Conservation (phyloP, 2,113 vertebrate species). For the Seriola aureovittata region DNA sequence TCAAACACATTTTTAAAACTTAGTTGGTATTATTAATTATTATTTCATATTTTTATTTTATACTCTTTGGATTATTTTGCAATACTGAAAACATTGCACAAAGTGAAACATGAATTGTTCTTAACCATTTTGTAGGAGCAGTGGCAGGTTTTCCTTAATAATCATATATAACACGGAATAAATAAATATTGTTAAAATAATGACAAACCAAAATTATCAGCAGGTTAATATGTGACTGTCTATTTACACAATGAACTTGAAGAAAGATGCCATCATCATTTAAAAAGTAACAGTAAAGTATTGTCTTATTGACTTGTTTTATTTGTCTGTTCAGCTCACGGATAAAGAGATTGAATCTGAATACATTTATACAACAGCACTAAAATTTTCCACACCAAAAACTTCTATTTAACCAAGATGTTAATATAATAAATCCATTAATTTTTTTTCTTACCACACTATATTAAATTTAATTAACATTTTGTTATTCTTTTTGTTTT, state of each 20-base stretch:
- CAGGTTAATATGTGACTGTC: neutral
- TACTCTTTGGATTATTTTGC: neutral
- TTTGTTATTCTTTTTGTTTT: neutral
- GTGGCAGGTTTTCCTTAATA: neutral
- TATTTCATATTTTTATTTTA: neutral
- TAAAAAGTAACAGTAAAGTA: neutral
- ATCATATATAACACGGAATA: neutral
- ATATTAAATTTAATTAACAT: neutral
- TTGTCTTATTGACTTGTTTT: neutral
- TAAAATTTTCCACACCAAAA: neutral
- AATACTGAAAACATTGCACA: neutral
- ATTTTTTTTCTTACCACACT: neutral
- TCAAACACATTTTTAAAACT: neutral
- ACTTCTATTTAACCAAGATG: neutral
- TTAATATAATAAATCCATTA: neutral
- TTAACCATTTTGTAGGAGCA: neutral
- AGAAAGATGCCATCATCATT: neutral
- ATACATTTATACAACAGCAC: neutral
- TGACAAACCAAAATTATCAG: neutral
- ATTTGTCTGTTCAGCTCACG: neutral
- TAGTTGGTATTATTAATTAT: neutral
- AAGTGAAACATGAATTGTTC: neutral
- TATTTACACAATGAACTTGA: neutral
- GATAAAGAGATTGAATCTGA: neutral
- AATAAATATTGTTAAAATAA: neutral